Evolutionary conservation across 2,888 invertebrate species (phyloP).

Genomic region (Apodemia duryi): DNA sequence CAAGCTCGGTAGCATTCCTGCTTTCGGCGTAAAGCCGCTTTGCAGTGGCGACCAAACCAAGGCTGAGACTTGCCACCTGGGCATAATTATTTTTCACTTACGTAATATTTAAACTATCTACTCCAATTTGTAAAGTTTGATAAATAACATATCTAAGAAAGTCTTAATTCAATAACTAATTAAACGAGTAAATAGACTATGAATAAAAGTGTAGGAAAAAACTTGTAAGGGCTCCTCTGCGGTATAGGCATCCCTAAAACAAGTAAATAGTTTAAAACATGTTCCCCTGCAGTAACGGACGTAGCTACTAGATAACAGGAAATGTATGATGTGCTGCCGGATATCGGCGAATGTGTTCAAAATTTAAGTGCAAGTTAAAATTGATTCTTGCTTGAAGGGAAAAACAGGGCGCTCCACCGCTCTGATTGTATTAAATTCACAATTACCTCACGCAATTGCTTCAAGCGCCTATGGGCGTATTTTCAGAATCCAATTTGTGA

Average conservation of each 20-base stretch:
- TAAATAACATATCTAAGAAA: neutral
- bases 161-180: neutral
- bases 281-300: constrained; percentile 21
- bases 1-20: too few relatives aligned
- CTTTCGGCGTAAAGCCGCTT: too few relatives aligned
- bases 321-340: constrained; percentile 52
- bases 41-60: too few relatives aligned
- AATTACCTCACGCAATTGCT: constrained; percentile 21
- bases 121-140: neutral
- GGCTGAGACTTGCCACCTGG: too few relatives aligned
- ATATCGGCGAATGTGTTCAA: constrained; percentile 58
- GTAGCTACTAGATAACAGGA: constrained; percentile 49
- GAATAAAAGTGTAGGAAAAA: neutral
- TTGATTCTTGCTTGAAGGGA: constrained; percentile 20
- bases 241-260: neutral
- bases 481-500: constrained; percentile 13
- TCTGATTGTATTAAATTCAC: constrained; percentile 21
- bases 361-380: constrained; percentile 49
- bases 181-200: neutral
- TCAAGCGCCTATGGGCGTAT: constrained; percentile 16
- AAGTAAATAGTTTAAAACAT: constrained; percentile 3
- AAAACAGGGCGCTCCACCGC: constrained; percentile 36
- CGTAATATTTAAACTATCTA: too few relatives aligned
- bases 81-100: too few relatives aligned
- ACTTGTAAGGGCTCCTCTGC: neutral